Evolutionary conservation across 1,140 invertebrate genomes (phyloP).

Genomic region (Tenebrio molitor): DNA sequence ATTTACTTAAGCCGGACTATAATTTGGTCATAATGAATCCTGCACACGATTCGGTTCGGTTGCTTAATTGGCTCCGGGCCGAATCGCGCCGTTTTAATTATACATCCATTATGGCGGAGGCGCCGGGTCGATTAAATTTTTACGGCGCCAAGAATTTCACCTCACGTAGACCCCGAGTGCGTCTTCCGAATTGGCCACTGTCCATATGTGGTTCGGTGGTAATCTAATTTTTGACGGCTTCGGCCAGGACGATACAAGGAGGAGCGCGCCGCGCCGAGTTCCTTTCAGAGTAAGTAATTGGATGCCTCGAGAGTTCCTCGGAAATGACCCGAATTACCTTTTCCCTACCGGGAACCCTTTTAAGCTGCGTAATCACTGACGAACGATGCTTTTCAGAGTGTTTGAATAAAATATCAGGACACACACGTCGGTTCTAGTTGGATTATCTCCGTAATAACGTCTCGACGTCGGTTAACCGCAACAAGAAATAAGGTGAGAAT

Average conservation of each 20-base stretch:
- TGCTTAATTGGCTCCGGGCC: slow-evolving; percentile 34
- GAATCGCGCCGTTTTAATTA: slow-evolving; percentile 31
- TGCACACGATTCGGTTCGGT: slow-evolving; percentile 34
- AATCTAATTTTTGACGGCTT: slow-evolving; percentile 1
- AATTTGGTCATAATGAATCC: slow-evolving; percentile 21
- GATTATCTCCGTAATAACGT: slow-evolving; percentile 36
- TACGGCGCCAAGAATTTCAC: background rate
- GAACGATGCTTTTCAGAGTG: slow-evolving; percentile 33
- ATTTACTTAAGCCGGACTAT: slow-evolving; percentile 34
- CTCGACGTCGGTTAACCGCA: slow-evolving; percentile 13
- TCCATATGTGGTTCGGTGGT: background rate
- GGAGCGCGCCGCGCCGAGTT: background rate
- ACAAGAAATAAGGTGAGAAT: slow-evolving; percentile 23
- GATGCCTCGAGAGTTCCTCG: slow-evolving; percentile 26
- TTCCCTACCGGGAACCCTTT: slow-evolving; percentile 33
- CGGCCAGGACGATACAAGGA: slow-evolving; percentile 25
- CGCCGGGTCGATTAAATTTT: slow-evolving; percentile 30
- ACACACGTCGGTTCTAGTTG: slow-evolving; percentile 32
- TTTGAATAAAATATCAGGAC: slow-evolving; percentile 39
- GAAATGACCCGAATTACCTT: slow-evolving; percentile 38
- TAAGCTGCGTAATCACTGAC: slow-evolving; percentile 38
- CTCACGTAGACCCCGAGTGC: background rate
- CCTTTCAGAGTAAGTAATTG: slow-evolving; percentile 38
- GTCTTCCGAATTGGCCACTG: background rate
- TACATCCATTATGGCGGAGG: slow-evolving; percentile 33